These are phyloP conservation scores for Lepidocyrtoides sp. DNA, from an alignment of 2,888 invertebrate species.

Conservation along the genomic window DNA sequence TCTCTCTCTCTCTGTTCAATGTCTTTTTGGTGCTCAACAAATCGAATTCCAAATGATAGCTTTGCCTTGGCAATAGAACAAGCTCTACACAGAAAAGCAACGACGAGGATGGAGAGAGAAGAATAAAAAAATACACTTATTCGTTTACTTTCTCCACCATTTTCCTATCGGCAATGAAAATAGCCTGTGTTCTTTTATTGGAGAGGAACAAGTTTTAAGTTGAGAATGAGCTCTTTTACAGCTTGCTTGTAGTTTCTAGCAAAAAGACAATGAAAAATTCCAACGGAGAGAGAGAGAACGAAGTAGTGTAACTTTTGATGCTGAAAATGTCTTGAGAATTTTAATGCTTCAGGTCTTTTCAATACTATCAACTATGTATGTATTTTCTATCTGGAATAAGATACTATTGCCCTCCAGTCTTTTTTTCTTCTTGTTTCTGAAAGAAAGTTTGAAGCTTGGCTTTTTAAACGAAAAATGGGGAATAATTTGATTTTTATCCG, in stretches of 20 bases:
- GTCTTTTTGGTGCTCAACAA: conserved; percentile 42
- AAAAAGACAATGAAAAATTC: not conserved
- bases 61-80: conserved; percentile 24
- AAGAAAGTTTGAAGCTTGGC: not conserved
- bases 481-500: not conserved
- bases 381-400: not conserved
- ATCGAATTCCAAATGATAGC: conserved; percentile 70
- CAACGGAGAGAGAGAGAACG: not conserved
- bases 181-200: conserved; percentile 13
- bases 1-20: conserved; percentile 13
- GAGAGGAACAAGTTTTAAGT: conserved; percentile 9
- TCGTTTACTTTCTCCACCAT: not conserved
- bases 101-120: conserved; percentile 1
- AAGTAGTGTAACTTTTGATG: conserved; percentile 9
- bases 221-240: conserved; percentile 2
- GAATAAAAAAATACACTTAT: conserved; percentile 7
- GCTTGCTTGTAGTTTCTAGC: conserved; percentile 9
- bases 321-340: conserved; percentile 58
- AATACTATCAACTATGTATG: too few relatives aligned
- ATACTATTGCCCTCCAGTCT: not conserved
- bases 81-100: not conserved
- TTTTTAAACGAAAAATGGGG: not conserved
- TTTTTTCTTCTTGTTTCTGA: not conserved
- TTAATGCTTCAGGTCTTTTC: conserved; percentile 48
- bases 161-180: conserved; percentile 32